Evolutionary conservation across 2,888 invertebrate species (phyloP).

Genomic region (Drosophila paracracens): DNA sequence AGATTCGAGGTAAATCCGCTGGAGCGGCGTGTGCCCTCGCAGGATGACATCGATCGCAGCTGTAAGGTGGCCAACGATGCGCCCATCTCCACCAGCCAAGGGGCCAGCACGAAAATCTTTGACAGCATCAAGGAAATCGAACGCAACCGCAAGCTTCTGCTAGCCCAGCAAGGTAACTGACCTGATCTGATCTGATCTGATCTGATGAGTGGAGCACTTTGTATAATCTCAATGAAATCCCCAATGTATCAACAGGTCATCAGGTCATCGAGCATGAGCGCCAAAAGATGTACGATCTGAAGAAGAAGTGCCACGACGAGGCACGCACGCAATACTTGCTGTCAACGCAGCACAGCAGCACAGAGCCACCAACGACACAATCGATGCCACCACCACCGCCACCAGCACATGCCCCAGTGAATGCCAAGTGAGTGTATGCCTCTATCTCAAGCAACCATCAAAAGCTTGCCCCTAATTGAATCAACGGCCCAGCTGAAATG

Average conservation of each 20-base stretch:
- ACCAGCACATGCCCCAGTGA: slow-evolving; percentile 25
- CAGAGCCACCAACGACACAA: slow-evolving; percentile 14
- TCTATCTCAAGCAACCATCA: not conserved
- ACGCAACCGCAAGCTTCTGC: slow-evolving; percentile 92
- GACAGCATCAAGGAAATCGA: slow-evolving; percentile 96
- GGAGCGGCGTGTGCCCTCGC: slow-evolving; percentile 88
- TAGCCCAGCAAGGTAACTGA: slow-evolving; percentile 93
- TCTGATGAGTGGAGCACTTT: not conserved
- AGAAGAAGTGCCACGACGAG: slow-evolving; percentile 94
- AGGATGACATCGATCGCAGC: slow-evolving; percentile 94
- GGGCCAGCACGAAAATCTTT: slow-evolving; percentile 91
- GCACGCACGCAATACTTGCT: slow-evolving; percentile 96
- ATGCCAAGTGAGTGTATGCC: slow-evolving; percentile 62
- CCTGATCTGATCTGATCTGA: not conserved
- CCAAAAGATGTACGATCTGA: slow-evolving; percentile 93
- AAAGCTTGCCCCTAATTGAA: slow-evolving; percentile 49
- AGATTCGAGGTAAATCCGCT: slow-evolving; percentile 85
- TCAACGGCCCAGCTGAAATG: slow-evolving; percentile 26
- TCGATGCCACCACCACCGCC: slow-evolving; percentile 1
- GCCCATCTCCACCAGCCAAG: slow-evolving; percentile 90
- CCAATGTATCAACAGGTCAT: slow-evolving; percentile 87
- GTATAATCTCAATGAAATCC: not conserved
- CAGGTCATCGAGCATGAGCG: slow-evolving; percentile 96
- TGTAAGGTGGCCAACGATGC: slow-evolving; percentile 94
- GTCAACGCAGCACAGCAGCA: slow-evolving; percentile 61